phyloP scores from a whole-genome alignment of 2,888 invertebrate genomes.

The Asteroscopus sphinx region DNA sequence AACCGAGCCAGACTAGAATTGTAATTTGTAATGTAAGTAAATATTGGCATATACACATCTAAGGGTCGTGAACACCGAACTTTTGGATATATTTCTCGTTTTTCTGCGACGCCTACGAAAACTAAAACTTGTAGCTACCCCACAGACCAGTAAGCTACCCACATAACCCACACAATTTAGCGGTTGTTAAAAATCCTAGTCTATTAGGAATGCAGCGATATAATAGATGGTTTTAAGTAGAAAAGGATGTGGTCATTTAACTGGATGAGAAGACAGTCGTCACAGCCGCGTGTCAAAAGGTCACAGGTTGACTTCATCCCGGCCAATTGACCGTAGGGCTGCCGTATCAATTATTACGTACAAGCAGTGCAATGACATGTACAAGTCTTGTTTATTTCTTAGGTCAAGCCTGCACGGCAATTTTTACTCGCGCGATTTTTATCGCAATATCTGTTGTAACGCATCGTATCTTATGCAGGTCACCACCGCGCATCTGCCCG shows the following conservation, averaged over 20 bases:
- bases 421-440: too few relatives aligned
- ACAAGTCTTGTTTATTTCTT: constrained; percentile 40
- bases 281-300: constrained; percentile 70
- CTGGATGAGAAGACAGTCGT: constrained; percentile 59
- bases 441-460: too few relatives aligned
- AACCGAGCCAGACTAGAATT: too few relatives aligned
- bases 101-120: constrained; percentile 5
- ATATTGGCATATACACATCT: not conserved
- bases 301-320: constrained; percentile 61
- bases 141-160: too few relatives aligned
- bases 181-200: constrained; percentile 38
- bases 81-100: not conserved
- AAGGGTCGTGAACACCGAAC: too few relatives aligned
- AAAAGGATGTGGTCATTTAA: constrained; percentile 77
- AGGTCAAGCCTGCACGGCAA: too few relatives aligned
- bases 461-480: too few relatives aligned
- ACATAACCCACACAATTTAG: constrained; percentile 28
- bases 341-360: constrained; percentile 25
- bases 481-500: too few relatives aligned
- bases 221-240: constrained; percentile 55
- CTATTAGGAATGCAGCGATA: constrained; percentile 41
- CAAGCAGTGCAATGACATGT: too few relatives aligned
- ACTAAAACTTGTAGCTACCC: constrained; percentile 8
- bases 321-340: constrained; percentile 51
- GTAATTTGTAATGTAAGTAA: too few relatives aligned